These are phyloP conservation scores for Argyra leucocephala DNA, from an alignment of 2,888 invertebrate species.

Conservation along the genomic window DNA sequence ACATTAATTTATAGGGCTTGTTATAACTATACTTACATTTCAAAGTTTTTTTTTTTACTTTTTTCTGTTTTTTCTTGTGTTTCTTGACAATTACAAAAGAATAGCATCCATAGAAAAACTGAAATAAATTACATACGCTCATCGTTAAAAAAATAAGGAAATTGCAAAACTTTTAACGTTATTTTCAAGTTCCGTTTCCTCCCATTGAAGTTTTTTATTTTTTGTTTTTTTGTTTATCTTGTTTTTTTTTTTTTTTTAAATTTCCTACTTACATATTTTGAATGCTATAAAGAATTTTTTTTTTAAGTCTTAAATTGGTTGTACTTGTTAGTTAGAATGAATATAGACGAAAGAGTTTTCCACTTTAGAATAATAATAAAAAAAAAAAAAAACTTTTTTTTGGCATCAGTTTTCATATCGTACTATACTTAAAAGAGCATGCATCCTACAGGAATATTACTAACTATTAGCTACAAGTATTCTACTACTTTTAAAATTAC, in stretches of 20 bases:
- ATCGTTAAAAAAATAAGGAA: slow-evolving; percentile 31
- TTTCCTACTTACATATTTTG: slow-evolving; percentile 34
- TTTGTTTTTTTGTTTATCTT: neutral
- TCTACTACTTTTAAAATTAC: neutral
- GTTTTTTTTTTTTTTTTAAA: slow-evolving; percentile 22
- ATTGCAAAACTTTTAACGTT: slow-evolving; percentile 34
- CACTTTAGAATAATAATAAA: neutral
- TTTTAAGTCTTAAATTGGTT: no score
- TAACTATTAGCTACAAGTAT: slow-evolving; percentile 1
- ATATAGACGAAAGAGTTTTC: neutral
- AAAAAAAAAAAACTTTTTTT: no score
- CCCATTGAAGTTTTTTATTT: neutral
- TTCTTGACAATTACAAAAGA: no score
- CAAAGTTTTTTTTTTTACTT: no score
- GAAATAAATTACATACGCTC: no score
- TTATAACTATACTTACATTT: no score
- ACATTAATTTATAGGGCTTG: no score
- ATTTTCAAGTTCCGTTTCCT: slow-evolving; percentile 18
- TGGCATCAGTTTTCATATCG: no score
- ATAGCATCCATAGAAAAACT: no score
- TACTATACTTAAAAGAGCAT: neutral
- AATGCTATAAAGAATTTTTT: slow-evolving; percentile 16
- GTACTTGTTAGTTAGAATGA: neutral
- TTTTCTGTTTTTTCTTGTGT: no score
- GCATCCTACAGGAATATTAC: neutral